Evolutionary conservation across 2,888 invertebrate species (phyloP).

Genomic region (Apodemia hepburni): DNA sequence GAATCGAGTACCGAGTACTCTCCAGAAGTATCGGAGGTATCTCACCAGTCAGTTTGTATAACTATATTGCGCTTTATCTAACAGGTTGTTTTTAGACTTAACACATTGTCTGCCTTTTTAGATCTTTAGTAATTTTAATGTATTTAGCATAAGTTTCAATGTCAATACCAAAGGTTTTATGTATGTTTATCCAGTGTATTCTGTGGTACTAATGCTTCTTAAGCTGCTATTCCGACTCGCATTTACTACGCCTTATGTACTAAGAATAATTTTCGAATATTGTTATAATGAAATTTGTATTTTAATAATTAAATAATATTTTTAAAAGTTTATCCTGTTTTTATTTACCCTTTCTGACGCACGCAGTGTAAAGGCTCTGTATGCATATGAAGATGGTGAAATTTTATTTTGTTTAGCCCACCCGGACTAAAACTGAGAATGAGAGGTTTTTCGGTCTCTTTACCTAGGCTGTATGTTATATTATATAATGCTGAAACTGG

Average conservation of each 20-base stretch:
- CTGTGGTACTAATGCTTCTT: conserved; percentile 1
- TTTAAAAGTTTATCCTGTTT: neutral
- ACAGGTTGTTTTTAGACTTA: conserved; percentile 2
- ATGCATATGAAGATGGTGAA: too few species aligned
- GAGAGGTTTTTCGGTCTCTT: too few species aligned
- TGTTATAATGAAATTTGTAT: conserved; percentile 19
- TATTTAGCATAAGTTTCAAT: neutral
- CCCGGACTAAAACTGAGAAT: too few species aligned
- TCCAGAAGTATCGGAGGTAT: too few species aligned
- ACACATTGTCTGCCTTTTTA: conserved; percentile 3
- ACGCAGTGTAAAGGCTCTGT: too few species aligned
- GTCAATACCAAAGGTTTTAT: conserved; percentile 19
- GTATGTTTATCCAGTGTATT: conserved; percentile 16
- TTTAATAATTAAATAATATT: conserved; percentile 17
- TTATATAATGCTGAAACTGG: too few species aligned
- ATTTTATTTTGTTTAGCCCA: too few species aligned
- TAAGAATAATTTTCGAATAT: conserved; percentile 16
- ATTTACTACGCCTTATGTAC: conserved; percentile 17
- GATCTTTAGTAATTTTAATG: neutral
- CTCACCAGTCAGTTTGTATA: too few species aligned
- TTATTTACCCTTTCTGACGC: neutral
- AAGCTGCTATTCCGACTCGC: conserved; percentile 19
- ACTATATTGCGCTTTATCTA: too few species aligned
- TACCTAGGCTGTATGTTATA: too few species aligned
- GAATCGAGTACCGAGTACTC: too few species aligned